A percentile compares a stretch with the other conserved stretches of the same genome.
Conservation (phyloP, 1,140 invertebrate species). For the Atta cephalotes region DNA sequence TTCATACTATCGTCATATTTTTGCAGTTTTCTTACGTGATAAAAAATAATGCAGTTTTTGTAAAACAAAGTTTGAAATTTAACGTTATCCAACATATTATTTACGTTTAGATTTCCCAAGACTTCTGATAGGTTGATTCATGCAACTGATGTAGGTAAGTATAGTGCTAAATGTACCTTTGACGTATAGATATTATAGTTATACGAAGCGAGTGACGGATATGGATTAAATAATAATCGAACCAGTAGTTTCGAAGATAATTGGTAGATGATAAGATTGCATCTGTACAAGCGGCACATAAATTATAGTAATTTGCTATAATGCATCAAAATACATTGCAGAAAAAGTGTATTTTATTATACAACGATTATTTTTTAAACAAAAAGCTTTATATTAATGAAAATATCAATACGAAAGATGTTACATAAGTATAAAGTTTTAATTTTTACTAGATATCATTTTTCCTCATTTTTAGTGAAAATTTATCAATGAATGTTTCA, state of each 20-base stretch:
- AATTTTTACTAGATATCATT: not conserved
- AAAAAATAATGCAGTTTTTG: not conserved
- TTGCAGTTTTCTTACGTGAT: not conserved
- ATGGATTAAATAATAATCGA: conserved; percentile 57
- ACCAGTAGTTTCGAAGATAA: conserved; percentile 39
- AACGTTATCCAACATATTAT: not conserved
- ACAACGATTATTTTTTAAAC: not conserved
- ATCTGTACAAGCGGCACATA: not conserved
- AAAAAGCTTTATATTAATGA: not conserved
- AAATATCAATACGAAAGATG: not conserved
- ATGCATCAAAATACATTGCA: not conserved
- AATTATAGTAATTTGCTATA: conserved; percentile 39
- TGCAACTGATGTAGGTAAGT: conserved; percentile 23
- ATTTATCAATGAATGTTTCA: not conserved
- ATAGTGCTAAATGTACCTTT: conserved; percentile 30
- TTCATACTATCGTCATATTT: not conserved
- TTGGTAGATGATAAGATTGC: conserved; percentile 37
- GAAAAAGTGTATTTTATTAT: not conserved
- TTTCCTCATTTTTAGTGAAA: not conserved
- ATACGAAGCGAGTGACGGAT: conserved; percentile 32
- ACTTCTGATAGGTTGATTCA: conserved; percentile 12
- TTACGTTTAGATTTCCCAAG: not conserved
- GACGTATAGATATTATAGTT: conserved; percentile 26
- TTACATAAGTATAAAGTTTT: not conserved
- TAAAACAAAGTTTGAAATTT: not conserved